These are phyloP conservation scores for Cotesia glomerata DNA, from an alignment of 1,140 invertebrate species.

Conservation along the genomic window DNA sequence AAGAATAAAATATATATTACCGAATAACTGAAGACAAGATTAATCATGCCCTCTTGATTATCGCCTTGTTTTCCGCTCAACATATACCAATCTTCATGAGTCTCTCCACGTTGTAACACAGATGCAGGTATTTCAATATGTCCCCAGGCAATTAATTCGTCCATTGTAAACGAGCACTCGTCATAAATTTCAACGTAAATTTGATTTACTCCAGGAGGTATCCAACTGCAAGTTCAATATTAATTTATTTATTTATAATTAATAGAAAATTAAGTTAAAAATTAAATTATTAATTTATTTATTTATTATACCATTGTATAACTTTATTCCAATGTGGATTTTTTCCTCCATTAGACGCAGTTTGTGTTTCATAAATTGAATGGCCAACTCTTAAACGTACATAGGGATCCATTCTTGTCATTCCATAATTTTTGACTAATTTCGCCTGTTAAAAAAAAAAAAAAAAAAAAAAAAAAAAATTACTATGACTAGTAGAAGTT, in stretches of 20 bases:
- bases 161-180: constrained; percentile 94
- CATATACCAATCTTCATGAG: constrained; percentile 92
- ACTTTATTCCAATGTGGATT: constrained; percentile 95
- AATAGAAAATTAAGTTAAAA: too few relatives aligned
- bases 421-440: constrained; percentile 94
- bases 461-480: constrained; percentile 8
- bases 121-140: constrained; percentile 82
- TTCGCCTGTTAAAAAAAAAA: constrained; percentile 70
- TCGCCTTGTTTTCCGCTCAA: constrained; percentile 93
- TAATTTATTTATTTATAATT: neutral
- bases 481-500: constrained; percentile 66
- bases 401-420: constrained; percentile 96
- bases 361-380: constrained; percentile 93
- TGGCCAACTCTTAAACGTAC: constrained; percentile 91
- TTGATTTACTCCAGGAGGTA: constrained; percentile 85
- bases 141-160: constrained; percentile 93
- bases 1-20: constrained; percentile 65
- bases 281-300: too few relatives aligned
- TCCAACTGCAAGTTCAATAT: constrained; percentile 66
- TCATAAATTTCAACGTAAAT: constrained; percentile 96
- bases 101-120: constrained; percentile 82
- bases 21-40: constrained; percentile 77
- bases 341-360: constrained; percentile 93
- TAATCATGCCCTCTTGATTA: constrained; percentile 86
- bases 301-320: constrained; percentile 76